These are phyloP conservation scores for Desmodus rotundus DNA, from an alignment of 2,113 vertebrate species.

Conservation along the genomic window DNA sequence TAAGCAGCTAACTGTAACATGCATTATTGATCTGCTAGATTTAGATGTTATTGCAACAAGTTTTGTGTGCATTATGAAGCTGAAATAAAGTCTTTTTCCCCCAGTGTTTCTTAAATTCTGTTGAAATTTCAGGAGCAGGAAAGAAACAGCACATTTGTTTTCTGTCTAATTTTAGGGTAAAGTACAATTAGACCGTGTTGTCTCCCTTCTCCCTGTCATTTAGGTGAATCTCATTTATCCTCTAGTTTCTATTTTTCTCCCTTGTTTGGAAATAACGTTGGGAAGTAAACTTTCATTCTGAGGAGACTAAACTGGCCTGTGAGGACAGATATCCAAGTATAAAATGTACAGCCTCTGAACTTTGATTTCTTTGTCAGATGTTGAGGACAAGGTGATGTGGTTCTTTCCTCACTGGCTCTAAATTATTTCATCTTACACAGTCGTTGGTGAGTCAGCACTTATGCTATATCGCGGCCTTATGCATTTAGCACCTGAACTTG, in stretches of 20 bases:
- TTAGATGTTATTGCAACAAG: conserved; percentile 50
- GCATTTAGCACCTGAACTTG: neutral
- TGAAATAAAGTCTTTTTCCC: conserved; percentile 50
- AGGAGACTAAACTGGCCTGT: neutral
- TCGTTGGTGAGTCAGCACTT: neutral
- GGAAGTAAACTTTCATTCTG: neutral
- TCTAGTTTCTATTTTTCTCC: neutral
- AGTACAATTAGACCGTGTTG: neutral
- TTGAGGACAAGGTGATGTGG: neutral
- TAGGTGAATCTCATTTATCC: neutral
- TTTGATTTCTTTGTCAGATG: neutral
- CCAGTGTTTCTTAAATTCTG: conserved; percentile 1
- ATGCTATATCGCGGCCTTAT: neutral
- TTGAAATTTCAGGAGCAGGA: conserved; percentile 8
- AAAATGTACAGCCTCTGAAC: neutral
- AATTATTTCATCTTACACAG: neutral
- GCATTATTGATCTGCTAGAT: conserved; percentile 69
- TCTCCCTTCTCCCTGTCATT: neutral
- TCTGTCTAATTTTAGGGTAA: neutral
- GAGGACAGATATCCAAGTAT: neutral
- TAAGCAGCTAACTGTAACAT: conserved; percentile 74
- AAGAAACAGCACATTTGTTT: neutral
- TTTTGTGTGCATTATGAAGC: conserved; percentile 55
- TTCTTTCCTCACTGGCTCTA: neutral
- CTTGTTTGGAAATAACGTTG: neutral